These are phyloP conservation scores for Anastrepha obliqua DNA, from an alignment of 1,140 invertebrate genomes.

Conservation along the genomic window DNA sequence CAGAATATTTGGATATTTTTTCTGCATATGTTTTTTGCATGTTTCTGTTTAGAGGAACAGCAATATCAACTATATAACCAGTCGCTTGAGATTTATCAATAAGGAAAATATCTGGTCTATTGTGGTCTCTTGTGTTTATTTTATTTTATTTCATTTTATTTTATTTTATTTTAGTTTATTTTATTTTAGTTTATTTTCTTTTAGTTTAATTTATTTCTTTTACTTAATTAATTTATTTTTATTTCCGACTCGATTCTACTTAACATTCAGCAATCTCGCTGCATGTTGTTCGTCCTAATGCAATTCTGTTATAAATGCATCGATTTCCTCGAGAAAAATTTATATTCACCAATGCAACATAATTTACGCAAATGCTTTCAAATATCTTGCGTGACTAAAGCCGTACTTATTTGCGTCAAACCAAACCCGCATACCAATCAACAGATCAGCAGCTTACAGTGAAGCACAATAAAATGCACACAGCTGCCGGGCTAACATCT, in stretches of 20 bases:
- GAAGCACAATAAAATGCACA: background rate
- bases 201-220: no score
- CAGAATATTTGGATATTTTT: no score
- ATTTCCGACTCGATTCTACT: no score
- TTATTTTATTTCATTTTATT: background rate
- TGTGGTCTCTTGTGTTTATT: no score
- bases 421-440: background rate
- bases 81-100: no score
- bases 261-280: background rate
- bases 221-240: no score
- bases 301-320: slow-evolving; percentile 12
- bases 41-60: no score
- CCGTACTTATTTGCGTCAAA: slow-evolving; percentile 40
- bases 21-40: no score
- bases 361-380: slow-evolving; percentile 43
- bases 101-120: no score
- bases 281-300: background rate
- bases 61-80: no score
- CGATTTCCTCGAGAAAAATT: background rate
- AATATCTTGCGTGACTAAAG: slow-evolving; percentile 34
- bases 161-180: background rate
- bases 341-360: background rate
- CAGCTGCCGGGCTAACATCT: background rate
- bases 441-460: slow-evolving; percentile 19
- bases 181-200: background rate